Base-by-base conservation (phyloP, 92 coral and sea anemone genomes). In the Palythoa caribaeorum region DNA sequence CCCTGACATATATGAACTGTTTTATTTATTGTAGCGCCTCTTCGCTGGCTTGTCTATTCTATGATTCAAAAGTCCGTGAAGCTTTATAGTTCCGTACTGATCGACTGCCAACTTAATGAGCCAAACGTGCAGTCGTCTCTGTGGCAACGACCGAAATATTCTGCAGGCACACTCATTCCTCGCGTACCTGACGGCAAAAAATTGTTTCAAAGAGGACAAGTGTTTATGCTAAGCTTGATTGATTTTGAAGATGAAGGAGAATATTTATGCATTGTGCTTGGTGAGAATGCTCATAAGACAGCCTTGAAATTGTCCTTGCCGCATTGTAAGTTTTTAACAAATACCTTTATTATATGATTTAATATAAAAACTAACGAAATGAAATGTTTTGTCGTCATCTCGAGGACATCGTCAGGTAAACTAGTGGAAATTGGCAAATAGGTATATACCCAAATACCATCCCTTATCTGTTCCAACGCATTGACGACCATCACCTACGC, bases 161-260 rank as follows among this genome's bases (percentile, higher is more conserved):
- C 76, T 48, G 44, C 86, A 81, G 74, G 86, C 38, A 17, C 20
- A 20, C 86, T 81, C 40, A 66, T 81, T 53, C 62, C 11, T 47
- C 86, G 86, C n/a, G 17, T 69, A 3, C 57, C 75, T 66, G 86
- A 81, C 39, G 76, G 86, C 59, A 47, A 0, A n/a, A 81, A 81
- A 50, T 51, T 81, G 60, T 66, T 65, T 40, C 86, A 71, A 4
- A 66, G 86, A 14, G 86, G 86, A 47, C 86, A 81, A 66, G 59
- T 66, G 39, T 81, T 81, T 20, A 39, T 81, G 86, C 11, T 81
- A 15, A 81, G 62, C 65, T 66, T 81, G 50, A 66, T 81, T 47
- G 86, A 15, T 15, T 16, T 66, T 68, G 86, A 81, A 21, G 86
- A 81, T 28, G 59, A 40, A 21, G 86, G 86, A 50, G 86, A 81